Percentiles rank a stretch among this genome's conserved stretches.
Evolutionary conservation across 64 coral and sea anemone genomes (phyloP).

Genomic region (Anthopleura sola): DNA sequence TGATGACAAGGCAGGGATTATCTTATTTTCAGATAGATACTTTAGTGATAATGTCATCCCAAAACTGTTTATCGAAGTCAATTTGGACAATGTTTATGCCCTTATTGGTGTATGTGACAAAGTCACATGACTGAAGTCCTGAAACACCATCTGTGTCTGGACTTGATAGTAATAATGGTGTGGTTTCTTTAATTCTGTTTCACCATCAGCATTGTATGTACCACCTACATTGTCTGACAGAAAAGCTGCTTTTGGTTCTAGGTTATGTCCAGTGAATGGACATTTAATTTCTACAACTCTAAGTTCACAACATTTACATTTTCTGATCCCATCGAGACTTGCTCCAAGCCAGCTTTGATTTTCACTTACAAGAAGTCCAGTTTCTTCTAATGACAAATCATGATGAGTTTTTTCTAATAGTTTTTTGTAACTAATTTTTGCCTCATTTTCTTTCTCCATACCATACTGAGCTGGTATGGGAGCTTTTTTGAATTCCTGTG

Average conservation of each 20-base stretch:
- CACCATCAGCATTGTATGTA: conserved; percentile 18
- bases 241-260: conserved; percentile 57
- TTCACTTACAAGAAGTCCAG: conserved; percentile 34
- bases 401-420: conserved; percentile 34
- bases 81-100: conserved; percentile 42
- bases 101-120: conserved; percentile 41
- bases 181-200: conserved; percentile 26
- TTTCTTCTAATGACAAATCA: conserved; percentile 22
- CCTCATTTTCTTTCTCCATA: conserved; percentile 23
- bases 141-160: conserved; percentile 44
- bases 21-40: too few relatives aligned
- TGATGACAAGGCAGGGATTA: too few relatives aligned
- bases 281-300: conserved; percentile 51
- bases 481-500: conserved; percentile 1
- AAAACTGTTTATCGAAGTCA: too few relatives aligned
- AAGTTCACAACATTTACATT: conserved; percentile 32
- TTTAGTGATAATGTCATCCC: too few relatives aligned
- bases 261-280: conserved; percentile 39
- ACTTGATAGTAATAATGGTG: conserved; percentile 33
- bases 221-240: conserved; percentile 44
- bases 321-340: conserved; percentile 19
- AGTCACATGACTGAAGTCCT: conserved; percentile 25
- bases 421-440: conserved; percentile 24
- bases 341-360: conserved; percentile 27
- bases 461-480: conserved; percentile 28